Conservation (phyloP, 2,888 invertebrate species). For the Phyto melanocephala region DNA sequence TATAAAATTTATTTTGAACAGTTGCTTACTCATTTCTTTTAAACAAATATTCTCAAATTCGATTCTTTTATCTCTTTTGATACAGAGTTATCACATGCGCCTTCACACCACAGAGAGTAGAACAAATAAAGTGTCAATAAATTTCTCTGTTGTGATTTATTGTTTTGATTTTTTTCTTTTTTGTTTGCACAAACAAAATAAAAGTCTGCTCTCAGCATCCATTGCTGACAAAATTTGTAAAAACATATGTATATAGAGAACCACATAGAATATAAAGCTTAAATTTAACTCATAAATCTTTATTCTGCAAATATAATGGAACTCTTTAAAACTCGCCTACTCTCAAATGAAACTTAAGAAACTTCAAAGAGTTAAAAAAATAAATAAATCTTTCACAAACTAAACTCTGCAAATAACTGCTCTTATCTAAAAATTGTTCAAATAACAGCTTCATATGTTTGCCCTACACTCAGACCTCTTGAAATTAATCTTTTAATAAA, state of each 20-base stretch:
- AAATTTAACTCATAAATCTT: neutral
- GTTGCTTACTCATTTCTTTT: neutral
- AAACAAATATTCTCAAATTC: neutral
- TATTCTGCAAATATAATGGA: neutral
- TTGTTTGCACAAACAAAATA: neutral
- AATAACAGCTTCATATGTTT: neutral
- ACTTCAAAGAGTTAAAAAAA: no score
- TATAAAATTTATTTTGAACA: neutral
- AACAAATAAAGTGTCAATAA: neutral
- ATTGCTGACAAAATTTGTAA: neutral
- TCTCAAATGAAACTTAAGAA: neutral
- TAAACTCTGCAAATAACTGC: neutral
- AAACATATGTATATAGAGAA: neutral
- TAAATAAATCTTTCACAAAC: neutral
- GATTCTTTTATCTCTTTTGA: neutral
- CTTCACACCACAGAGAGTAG: neutral
- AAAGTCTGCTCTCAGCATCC: neutral
- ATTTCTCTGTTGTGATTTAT: constrained; percentile 63
- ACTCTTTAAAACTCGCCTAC: neutral
- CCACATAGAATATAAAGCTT: neutral
- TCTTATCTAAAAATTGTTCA: neutral
- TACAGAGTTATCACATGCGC: constrained; percentile 44
- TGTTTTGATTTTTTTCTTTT: constrained; percentile 27
- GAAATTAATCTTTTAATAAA: no score
- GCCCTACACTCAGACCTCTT: no score